Evolutionary conservation across 2,797 vertebrate species (phyloP).

Genomic region (Zonotrichia albicollis): DNA sequence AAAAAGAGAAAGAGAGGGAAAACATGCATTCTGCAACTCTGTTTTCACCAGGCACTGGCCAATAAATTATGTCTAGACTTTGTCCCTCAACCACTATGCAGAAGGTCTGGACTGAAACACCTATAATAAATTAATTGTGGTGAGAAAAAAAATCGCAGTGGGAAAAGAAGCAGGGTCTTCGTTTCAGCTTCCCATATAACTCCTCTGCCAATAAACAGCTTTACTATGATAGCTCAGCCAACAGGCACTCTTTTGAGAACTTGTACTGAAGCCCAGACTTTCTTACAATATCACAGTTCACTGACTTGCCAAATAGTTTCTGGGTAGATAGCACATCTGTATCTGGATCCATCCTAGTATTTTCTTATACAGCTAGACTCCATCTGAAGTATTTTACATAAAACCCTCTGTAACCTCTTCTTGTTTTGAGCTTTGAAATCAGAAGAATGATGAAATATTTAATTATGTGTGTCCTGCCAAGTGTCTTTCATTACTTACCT

Average conservation of each 20-base stretch:
- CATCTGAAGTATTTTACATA: conserved; percentile 59
- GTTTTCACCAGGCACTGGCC: conserved; percentile 54
- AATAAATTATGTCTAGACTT: conserved; percentile 72
- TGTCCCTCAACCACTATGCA: conserved; percentile 51
- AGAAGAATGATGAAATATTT: conserved; percentile 61
- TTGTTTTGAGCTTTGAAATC: conserved; percentile 59
- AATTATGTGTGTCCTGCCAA: conserved; percentile 41
- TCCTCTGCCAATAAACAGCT: conserved; percentile 68
- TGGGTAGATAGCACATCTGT: conserved; percentile 62
- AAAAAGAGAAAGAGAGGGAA: conserved; percentile 15
- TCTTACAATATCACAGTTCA: conserved; percentile 59
- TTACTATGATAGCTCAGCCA: conserved; percentile 55
- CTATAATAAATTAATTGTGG: conserved; percentile 66
- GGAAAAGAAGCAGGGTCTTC: conserved; percentile 70
- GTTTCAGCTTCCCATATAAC: conserved; percentile 50
- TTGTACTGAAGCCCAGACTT: conserved; percentile 63
- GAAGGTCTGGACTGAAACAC: conserved; percentile 56
- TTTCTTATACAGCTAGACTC: conserved; percentile 59
- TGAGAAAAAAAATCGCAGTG: conserved; percentile 63
- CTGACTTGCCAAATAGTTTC: conserved; percentile 70
- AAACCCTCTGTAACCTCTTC: conserved; percentile 44
- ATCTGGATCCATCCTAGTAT: conserved; percentile 54
- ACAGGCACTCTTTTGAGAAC: conserved; percentile 59
- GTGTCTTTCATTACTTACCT: conserved; percentile 33
- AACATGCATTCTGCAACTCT: conserved; percentile 45